A percentile compares a stretch with the other conserved stretches of the same genome.
Evolutionary conservation across 1,140 invertebrate genomes (phyloP).

Genomic region (Apis dorsata): DNA sequence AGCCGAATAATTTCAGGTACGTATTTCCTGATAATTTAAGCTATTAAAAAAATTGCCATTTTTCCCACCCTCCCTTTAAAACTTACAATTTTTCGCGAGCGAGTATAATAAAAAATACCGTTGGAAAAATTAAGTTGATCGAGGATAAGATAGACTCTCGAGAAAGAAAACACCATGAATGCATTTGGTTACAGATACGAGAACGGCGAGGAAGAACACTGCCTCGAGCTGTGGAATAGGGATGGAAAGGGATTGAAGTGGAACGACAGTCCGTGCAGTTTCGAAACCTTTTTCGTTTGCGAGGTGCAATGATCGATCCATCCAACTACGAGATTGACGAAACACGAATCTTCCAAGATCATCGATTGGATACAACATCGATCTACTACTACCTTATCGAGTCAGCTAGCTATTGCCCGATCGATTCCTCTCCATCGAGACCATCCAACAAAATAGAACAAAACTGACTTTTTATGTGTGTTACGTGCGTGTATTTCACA

Average conservation of each 20-base stretch:
- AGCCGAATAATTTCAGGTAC: slow-evolving; percentile 92
- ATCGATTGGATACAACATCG: slow-evolving; percentile 19
- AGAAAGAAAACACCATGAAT: neutral
- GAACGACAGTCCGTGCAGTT: slow-evolving; percentile 95
- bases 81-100: no score
- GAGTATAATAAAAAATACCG: no score
- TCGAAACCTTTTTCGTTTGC: slow-evolving; percentile 95
- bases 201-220: slow-evolving; percentile 95
- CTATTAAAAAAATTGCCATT: no score
- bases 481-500: neutral
- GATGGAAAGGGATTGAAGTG: slow-evolving; percentile 94
- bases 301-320: slow-evolving; percentile 84
- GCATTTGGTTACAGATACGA: slow-evolving; percentile 83
- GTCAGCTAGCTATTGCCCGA: neutral
- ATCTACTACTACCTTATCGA: slow-evolving; percentile 20
- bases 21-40: neutral
- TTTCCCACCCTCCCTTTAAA: no score
- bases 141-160: no score
- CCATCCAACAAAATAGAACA: neutral
- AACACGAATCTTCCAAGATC: slow-evolving; percentile 26
- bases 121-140: no score
- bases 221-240: slow-evolving; percentile 93
- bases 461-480: slow-evolving; percentile 21
- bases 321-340: neutral
- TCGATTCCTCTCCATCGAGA: neutral